A percentile compares a stretch with the other conserved stretches of the same genome.
Conservation (phyloP, 1,140 invertebrate genomes). For the Lordiphosa clarofinis region DNA sequence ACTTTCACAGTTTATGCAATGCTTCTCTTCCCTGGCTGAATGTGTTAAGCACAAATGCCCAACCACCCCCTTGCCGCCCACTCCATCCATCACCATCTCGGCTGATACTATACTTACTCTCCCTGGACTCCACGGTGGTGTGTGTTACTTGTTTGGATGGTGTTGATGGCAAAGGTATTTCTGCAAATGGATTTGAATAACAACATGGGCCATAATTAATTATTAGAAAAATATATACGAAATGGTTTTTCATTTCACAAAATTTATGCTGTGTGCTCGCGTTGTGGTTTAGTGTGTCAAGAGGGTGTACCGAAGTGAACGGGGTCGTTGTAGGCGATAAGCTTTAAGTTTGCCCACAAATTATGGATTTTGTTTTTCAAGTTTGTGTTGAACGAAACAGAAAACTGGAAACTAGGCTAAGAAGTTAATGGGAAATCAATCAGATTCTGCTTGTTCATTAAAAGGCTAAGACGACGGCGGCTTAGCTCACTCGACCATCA, state of each 20-base stretch:
- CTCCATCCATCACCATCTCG: conserved; percentile 4
- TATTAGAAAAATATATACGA: conserved; percentile 49
- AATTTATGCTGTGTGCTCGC: conserved; percentile 15
- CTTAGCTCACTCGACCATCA: no score
- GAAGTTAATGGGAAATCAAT: no score
- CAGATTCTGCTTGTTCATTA: no score
- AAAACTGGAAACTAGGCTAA: no score
- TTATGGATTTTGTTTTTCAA: no score
- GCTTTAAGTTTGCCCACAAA: neutral
- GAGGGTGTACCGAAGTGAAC: conserved; percentile 5
- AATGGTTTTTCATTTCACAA: conserved; percentile 62
- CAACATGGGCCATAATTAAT: conserved; percentile 59
- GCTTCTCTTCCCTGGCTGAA: conserved; percentile 30
- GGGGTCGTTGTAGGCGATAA: neutral
- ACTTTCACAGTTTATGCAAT: conserved; percentile 66
- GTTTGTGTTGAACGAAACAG: no score
- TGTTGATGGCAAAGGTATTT: conserved; percentile 79
- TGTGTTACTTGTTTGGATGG: conserved; percentile 79
- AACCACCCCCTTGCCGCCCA: neutral
- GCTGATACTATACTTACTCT: conserved; percentile 79
- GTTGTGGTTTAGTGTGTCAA: conserved; percentile 56
- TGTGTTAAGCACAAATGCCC: conserved; percentile 68
- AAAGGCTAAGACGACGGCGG: no score
- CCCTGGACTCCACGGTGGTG: conserved; percentile 77
- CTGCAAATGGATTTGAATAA: conserved; percentile 73